Evolutionary conservation across 2,113 vertebrate species (phyloP).

Genomic region (Menura novaehollandiae): DNA sequence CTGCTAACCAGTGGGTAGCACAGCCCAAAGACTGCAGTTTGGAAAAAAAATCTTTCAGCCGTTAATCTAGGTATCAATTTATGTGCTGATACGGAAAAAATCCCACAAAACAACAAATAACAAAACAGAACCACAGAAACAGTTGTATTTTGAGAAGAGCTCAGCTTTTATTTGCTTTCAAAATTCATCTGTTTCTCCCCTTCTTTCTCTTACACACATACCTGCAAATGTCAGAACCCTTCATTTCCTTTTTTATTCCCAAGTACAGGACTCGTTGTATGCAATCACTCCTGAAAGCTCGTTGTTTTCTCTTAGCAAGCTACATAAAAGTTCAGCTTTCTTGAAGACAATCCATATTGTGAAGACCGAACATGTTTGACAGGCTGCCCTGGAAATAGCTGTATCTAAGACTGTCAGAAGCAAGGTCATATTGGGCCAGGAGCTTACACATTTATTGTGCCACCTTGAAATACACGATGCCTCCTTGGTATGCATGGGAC

Average conservation of each 20-base stretch:
- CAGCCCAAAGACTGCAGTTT: not conserved
- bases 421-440: not conserved
- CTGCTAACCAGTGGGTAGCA: not conserved
- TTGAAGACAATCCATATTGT: not conserved
- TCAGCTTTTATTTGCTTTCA: not conserved
- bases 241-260: not conserved
- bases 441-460: not conserved
- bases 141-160: not conserved
- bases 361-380: not conserved
- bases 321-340: not conserved
- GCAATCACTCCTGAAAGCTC: not conserved
- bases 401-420: not conserved
- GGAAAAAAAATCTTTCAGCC: not conserved
- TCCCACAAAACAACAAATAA: not conserved
- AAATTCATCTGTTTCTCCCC: not conserved
- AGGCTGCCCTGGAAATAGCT: not conserved
- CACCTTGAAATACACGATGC: not conserved
- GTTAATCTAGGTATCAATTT: not conserved
- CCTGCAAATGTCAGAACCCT: not conserved
- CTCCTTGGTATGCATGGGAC: no score
- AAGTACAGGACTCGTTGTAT: not conserved
- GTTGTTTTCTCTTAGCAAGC: not conserved
- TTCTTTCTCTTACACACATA: not conserved
- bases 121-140: not conserved
- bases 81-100: not conserved